Percentiles rank a stretch among this genome's conserved stretches.
Evolutionary conservation across 2,113 vertebrate genomes (phyloP).

Genomic region (Perca flavescens): DNA sequence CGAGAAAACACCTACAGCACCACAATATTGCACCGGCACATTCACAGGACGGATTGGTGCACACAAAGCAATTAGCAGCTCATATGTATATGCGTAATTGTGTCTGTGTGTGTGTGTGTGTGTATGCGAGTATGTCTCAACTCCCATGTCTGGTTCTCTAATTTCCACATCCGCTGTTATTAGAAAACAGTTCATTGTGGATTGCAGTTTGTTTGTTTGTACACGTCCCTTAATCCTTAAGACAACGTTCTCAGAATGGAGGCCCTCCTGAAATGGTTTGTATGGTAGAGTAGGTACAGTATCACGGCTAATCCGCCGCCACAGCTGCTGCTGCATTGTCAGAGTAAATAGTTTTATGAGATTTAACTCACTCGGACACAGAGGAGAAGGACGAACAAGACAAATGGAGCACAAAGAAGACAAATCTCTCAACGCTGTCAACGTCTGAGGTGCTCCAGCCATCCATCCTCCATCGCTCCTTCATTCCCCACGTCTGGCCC

Average conservation of each 20-base stretch:
- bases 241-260: slow-evolving; percentile 27
- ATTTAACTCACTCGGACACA: slow-evolving; percentile 55
- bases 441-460: slow-evolving; percentile 62
- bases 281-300: slow-evolving; percentile 12
- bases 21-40: slow-evolving; percentile 77
- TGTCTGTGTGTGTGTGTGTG: slow-evolving; percentile 35
- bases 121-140: slow-evolving; percentile 29
- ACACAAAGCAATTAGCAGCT: slow-evolving; percentile 84
- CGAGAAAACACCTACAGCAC: slow-evolving; percentile 79
- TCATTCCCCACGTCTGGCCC: slow-evolving; percentile 73
- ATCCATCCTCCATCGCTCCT: slow-evolving; percentile 74
- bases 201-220: slow-evolving; percentile 58
- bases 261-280: background rate
- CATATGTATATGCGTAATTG: slow-evolving; percentile 60
- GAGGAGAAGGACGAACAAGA: slow-evolving; percentile 59
- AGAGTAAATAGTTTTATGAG: slow-evolving; percentile 56
- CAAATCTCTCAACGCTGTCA: slow-evolving; percentile 69
- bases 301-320: background rate
- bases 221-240: slow-evolving; percentile 28
- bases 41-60: slow-evolving; percentile 70
- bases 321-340: slow-evolving; percentile 12
- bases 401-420: slow-evolving; percentile 73
- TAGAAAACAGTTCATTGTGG: slow-evolving; percentile 60
- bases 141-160: slow-evolving; percentile 57
- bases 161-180: slow-evolving; percentile 71